phyloP scores from a whole-genome alignment of 2,113 vertebrate genomes.

The Coregonus clupeaformis region DNA sequence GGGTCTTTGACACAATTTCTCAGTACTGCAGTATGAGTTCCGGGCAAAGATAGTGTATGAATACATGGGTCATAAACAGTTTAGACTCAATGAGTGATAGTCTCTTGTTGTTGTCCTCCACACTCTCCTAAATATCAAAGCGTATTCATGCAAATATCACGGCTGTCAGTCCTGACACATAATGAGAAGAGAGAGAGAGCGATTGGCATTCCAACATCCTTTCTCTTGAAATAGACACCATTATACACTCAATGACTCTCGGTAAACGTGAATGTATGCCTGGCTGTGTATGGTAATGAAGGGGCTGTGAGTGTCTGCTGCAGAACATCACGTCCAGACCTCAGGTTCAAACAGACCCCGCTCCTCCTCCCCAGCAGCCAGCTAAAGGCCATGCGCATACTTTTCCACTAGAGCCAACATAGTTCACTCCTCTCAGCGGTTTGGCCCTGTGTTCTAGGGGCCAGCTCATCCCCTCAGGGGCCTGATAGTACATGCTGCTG shows the following conservation, averaged over 20 bases:
- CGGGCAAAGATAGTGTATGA: slow-evolving; percentile 36
- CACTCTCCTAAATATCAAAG: slow-evolving; percentile 55
- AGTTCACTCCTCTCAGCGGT: not conserved
- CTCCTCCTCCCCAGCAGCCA: too few species aligned
- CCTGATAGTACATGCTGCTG: too few species aligned
- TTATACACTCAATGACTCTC: slow-evolving; percentile 33
- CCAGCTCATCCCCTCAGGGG: too few species aligned
- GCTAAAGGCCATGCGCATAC: not conserved
- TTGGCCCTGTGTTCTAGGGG: not conserved
- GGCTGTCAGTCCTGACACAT: slow-evolving; percentile 54
- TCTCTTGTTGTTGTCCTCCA: slow-evolving; percentile 12
- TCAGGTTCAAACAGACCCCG: too few species aligned
- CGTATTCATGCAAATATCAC: slow-evolving; percentile 62
- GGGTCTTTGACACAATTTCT: slow-evolving; percentile 3
- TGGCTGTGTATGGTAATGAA: slow-evolving; percentile 40
- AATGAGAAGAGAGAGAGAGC: slow-evolving; percentile 49
- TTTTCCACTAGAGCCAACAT: not conserved
- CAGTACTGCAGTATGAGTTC: slow-evolving; percentile 23
- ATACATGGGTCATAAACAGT: slow-evolving; percentile 7
- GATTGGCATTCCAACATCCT: slow-evolving; percentile 8
- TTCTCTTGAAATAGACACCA: slow-evolving; percentile 44
- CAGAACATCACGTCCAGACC: slow-evolving; percentile 60
- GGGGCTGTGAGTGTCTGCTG: slow-evolving; percentile 57
- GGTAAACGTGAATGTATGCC: slow-evolving; percentile 36
- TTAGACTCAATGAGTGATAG: slow-evolving; percentile 37